A percentile compares a stretch with the other conserved stretches of the same genome.
These are phyloP conservation scores for Biston betularia DNA, from an alignment of 2,888 invertebrate species.

Conservation along the genomic window DNA sequence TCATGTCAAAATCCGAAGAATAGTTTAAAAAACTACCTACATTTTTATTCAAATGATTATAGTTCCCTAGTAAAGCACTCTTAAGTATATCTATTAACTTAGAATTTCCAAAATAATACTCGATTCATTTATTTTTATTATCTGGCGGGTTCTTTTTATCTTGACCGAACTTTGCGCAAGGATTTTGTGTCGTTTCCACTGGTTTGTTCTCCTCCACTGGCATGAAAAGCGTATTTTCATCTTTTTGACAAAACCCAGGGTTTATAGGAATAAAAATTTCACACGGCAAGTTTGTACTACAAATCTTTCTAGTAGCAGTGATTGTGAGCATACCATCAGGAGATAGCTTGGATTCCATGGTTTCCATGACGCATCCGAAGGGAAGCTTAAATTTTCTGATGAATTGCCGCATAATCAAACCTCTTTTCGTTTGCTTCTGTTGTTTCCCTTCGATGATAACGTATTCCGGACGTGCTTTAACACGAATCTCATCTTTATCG, in stretches of 20 bases:
- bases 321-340: slow-evolving; percentile 67
- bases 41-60: too few relatives aligned
- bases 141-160: background rate
- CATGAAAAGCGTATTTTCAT: background rate
- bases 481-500: slow-evolving; percentile 67
- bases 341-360: slow-evolving; percentile 60
- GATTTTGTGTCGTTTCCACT: background rate
- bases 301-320: slow-evolving; percentile 58
- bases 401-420: slow-evolving; percentile 64
- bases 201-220: background rate
- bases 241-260: background rate
- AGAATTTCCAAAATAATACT: too few relatives aligned
- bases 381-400: slow-evolving; percentile 70
- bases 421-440: slow-evolving; percentile 62
- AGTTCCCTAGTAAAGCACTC: too few relatives aligned
- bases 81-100: too few relatives aligned
- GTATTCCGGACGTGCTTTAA: slow-evolving; percentile 68
- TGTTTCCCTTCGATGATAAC: slow-evolving; percentile 71
- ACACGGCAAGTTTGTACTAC: background rate
- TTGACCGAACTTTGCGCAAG: background rate
- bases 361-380: slow-evolving; percentile 61
- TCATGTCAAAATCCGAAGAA: too few relatives aligned
- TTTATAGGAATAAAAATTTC: slow-evolving; percentile 12
- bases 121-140: background rate
- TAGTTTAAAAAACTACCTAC: too few relatives aligned